Evolutionary conservation across 2,797 vertebrate genomes (phyloP).

Genomic region (Schizopygopsis malacanthus): DNA sequence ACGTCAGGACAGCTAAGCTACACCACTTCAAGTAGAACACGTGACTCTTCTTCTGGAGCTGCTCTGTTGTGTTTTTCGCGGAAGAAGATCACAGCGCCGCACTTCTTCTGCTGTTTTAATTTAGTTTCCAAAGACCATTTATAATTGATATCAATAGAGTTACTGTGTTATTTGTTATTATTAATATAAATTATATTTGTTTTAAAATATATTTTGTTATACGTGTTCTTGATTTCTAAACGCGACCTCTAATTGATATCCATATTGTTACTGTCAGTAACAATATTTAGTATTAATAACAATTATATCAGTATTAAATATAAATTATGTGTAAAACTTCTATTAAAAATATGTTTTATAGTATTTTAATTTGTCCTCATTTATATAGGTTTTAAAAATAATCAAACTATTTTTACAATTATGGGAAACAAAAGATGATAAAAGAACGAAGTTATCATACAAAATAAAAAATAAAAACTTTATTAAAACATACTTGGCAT

Average conservation of each 20-base stretch:
- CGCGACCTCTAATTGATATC: neutral
- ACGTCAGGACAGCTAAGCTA: neutral
- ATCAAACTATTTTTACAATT: neutral
- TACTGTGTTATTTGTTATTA: too few species aligned
- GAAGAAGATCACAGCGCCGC: neutral
- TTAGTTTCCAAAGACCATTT: too few species aligned
- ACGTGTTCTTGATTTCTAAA: neutral
- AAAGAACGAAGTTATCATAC: neutral
- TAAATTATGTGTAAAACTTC: neutral
- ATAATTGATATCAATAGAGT: too few species aligned
- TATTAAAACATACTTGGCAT: conserved; percentile 27
- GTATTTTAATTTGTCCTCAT: neutral
- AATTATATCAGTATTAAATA: neutral
- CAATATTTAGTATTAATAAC: neutral
- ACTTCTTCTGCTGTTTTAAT: neutral
- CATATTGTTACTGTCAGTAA: neutral
- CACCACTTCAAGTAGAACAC: neutral
- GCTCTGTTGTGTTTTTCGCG: neutral
- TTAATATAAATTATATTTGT: neutral
- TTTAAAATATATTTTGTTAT: neutral
- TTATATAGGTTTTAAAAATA: neutral
- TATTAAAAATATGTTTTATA: neutral
- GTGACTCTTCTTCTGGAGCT: neutral
- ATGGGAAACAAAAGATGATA: neutral
- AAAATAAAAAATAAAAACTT: neutral